Percentiles rank a stretch among this genome's conserved stretches.
Evolutionary conservation across 2,888 invertebrate genomes (phyloP).

Genomic region (Phragmatobia fuliginosa): DNA sequence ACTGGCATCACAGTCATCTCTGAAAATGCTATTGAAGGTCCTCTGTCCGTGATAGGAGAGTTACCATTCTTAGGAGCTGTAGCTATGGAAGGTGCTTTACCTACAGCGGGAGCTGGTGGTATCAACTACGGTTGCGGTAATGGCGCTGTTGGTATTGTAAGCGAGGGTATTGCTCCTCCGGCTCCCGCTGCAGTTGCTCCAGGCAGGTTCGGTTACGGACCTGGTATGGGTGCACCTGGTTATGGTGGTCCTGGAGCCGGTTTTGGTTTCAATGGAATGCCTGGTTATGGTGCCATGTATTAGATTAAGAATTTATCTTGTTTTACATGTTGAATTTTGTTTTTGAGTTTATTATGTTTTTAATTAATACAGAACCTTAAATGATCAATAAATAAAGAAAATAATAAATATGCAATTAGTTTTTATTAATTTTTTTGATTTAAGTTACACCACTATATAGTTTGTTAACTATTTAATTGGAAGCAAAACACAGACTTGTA

Average conservation of each 20-base stretch:
- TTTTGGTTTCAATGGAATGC: slow-evolving; percentile 10
- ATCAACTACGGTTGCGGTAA: slow-evolving; percentile 53
- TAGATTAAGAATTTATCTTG: slow-evolving; percentile 5
- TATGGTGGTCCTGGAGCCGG: slow-evolving; percentile 7
- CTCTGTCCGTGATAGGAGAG: slow-evolving; percentile 53
- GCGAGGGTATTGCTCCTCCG: slow-evolving; percentile 30
- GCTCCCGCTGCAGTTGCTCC: slow-evolving; percentile 9
- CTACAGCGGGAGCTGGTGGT: slow-evolving; percentile 54
- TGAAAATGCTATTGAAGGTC: slow-evolving; percentile 62
- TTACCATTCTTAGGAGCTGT: slow-evolving; percentile 62
- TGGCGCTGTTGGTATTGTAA: slow-evolving; percentile 35
- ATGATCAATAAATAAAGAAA: not conserved
- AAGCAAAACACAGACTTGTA: too few species aligned
- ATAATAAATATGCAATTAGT: not conserved
- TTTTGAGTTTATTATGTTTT: slow-evolving; percentile 7
- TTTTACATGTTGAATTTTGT: slow-evolving; percentile 14
- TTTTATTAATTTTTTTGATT: too few species aligned
- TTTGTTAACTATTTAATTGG: too few species aligned
- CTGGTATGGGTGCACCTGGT: slow-evolving; percentile 9
- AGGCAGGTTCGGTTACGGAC: slow-evolving; percentile 11
- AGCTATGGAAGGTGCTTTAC: slow-evolving; percentile 57
- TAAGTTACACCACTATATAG: too few species aligned
- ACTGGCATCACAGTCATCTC: slow-evolving; percentile 60
- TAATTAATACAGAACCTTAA: too few species aligned
- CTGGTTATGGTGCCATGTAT: slow-evolving; percentile 7